Evolutionary conservation across 2,888 invertebrate genomes (phyloP), one percentile per base, ranked within the genome.

Genomic region (Leistus spinibarbis): DNA sequence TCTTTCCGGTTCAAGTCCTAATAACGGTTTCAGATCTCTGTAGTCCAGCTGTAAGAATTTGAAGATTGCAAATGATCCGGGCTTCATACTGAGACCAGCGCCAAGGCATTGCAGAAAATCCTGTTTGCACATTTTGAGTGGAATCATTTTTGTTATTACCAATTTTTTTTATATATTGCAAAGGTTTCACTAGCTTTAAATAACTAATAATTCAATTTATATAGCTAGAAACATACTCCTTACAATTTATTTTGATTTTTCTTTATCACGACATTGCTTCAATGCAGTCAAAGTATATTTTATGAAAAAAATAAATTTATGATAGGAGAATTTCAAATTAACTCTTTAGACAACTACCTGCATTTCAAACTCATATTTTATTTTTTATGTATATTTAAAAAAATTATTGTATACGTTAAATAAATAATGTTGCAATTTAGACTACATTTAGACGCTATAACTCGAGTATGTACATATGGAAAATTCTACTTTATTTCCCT

Each of bases 11-110:
- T 88, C 91, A 53, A 85, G 87, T 24, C 88, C 86, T 19, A 90
- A 85, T 76, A 91, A 88, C 1, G 92, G 88, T 81, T 92, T 92
- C 69, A 93, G 82, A 83, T 93, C 93, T 83, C 92, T 89, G 84
- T 89, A 90, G 82, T 91, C 90, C 85, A 91, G 84, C 91, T 91
- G 87, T 19, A 85, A 86, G 17, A 65, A 66, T 76, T 78, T 71
- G 65, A 69, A 73, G 69, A 67, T 70, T 27, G 62, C 22, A 40
- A 67, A 16, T 76, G 76, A 75, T 73, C 69, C 53, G 24, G 72
- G 56, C 24, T 76, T 65, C 13, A 60, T 62, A 40, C 73, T 73
- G 20, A 73, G 20, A 4, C 67, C 73, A 23, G 67, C 73, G 27
- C 73, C 73, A 22, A 73, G 73, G 5, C 20, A 60, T 23, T 67